Evolutionary conservation across 1,140 invertebrate species (phyloP).

Genomic region (Rhagoletis zephyria): DNA sequence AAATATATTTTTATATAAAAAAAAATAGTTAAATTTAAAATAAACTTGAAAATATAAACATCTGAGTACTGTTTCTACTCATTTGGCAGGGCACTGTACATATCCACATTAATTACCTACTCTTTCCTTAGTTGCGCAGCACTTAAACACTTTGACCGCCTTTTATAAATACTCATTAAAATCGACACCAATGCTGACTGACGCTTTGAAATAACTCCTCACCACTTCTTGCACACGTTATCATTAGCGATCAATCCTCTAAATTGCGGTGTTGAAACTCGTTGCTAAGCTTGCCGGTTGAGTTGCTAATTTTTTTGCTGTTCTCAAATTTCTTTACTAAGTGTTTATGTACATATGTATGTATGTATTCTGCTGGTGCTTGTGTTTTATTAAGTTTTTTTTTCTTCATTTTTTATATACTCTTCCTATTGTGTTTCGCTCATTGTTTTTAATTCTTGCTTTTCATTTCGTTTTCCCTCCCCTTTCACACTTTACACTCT

Average conservation of each 20-base stretch:
- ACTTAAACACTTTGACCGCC: conserved; percentile 39
- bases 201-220: neutral
- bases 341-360: neutral
- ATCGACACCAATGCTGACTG: conserved; percentile 41
- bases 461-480: neutral
- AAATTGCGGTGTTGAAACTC: neutral
- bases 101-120: no score
- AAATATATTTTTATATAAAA: no score
- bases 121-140: no score
- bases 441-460: neutral
- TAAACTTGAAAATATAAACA: no score
- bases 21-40: no score
- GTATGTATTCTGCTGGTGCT: neutral
- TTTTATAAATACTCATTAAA: conserved; percentile 28
- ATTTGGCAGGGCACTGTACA: no score
- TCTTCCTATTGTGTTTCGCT: neutral
- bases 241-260: neutral
- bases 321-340: neutral
- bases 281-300: neutral
- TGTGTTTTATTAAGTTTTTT: neutral
- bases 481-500: neutral
- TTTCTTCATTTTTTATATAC: neutral
- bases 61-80: no score
- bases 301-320: conserved; percentile 27
- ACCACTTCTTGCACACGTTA: conserved; percentile 12